Conservation (phyloP, 2,113 vertebrate genomes). For the Odontesthes bonariensis region DNA sequence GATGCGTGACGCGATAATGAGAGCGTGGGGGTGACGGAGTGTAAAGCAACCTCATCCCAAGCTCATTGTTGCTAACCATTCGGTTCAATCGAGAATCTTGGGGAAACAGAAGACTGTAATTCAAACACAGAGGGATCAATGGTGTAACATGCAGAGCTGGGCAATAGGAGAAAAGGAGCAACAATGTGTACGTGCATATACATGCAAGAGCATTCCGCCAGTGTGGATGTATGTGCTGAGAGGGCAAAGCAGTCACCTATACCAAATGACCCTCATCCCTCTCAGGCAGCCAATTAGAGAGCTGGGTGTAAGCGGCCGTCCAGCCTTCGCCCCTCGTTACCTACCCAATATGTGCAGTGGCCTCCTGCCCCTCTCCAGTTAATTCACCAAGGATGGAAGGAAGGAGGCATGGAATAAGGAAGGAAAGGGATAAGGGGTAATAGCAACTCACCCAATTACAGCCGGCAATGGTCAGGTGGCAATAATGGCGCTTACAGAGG, state of each 20-base stretch:
- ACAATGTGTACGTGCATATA: background rate
- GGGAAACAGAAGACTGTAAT: background rate
- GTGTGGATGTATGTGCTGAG: constrained; percentile 26
- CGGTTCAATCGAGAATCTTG: background rate
- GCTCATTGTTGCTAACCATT: background rate
- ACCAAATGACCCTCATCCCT: constrained; percentile 78
- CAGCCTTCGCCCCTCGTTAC: constrained; percentile 69
- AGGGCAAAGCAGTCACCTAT: constrained; percentile 63
- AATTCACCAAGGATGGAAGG: constrained; percentile 64
- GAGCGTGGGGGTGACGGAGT: background rate
- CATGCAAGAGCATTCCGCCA: constrained; percentile 2
- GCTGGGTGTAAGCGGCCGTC: constrained; percentile 61
- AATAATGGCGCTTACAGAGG: constrained; percentile 31
- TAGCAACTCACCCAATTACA: constrained; percentile 73
- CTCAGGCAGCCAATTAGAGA: constrained; percentile 80
- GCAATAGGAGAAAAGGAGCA: background rate
- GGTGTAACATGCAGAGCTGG: background rate
- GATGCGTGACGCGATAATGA: constrained; percentile 52
- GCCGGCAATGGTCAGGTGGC: constrained; percentile 33
- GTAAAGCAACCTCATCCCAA: constrained; percentile 8
- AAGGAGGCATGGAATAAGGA: constrained; percentile 41
- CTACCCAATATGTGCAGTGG: constrained; percentile 68
- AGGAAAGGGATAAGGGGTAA: constrained; percentile 57
- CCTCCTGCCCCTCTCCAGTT: constrained; percentile 77
- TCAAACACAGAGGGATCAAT: background rate